Base-by-base conservation (phyloP, 2,888 invertebrate species). In the Tenthredo amoena region DNA sequence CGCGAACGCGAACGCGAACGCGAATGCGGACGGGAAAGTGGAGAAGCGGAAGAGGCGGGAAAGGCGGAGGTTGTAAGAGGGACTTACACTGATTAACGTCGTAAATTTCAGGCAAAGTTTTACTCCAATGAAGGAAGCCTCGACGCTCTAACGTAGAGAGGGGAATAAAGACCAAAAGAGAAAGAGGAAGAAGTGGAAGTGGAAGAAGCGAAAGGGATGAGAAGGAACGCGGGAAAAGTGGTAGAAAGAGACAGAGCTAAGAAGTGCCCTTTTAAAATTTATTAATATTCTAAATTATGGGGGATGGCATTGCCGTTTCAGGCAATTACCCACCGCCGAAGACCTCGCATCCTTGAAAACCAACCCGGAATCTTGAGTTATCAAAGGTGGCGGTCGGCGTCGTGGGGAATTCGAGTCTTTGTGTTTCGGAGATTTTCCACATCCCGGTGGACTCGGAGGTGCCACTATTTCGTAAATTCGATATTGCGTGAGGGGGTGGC, bases 81-180 rank as follows among this genome's bases (percentile, higher is more conserved):
- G 86, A 87, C 85, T 86, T 83, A 83, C 86, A 84, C 87, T 89
- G 88, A 88, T 89, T 89, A 88, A 88, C 87, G 86, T 86, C 86
- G 87, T 85, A 86, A 88, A 88, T 88, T 88, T 87, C 84, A 68
- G 65, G 71, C 83, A 87, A 87, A 87, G 83, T 87, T 87, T 85
- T 79, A 84, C 84, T 85, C 79, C 74, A 85, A 86, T 74, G 71
- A 77, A 83, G 81, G 71, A 77, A 83, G 81, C 81, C 84, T 81
- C 84, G 47, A 84, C 74, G 71, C 62, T 83, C n/a, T 47, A n/a
- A 40, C 62, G 34, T 31, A 26, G 37, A 40, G 50, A 71, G 50
- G 71, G 68, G 31, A 50, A 68, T 18, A 34, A 31, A 26, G 65
- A 76, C 79, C 47, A 12, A 65, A 40, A n/a, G 68, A 58, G 31